Conservation (phyloP, 2,113 vertebrate species). For the Synchiropus splendidus region DNA sequence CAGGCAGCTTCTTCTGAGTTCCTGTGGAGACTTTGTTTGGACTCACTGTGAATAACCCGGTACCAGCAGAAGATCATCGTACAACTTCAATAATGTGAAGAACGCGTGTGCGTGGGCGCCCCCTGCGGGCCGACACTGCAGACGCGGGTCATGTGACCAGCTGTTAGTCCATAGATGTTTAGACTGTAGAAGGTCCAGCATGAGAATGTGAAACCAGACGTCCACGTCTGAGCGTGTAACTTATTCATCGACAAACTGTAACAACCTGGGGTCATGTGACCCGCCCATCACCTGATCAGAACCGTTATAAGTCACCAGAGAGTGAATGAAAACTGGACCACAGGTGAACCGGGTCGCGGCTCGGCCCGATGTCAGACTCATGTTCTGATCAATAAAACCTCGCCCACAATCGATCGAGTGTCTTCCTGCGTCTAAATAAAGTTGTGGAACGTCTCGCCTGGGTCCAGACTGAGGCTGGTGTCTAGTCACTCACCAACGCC, state of each 20-base stretch:
- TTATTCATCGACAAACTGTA: slow-evolving; percentile 52
- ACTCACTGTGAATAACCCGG: slow-evolving; percentile 75
- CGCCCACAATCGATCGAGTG: too few species aligned
- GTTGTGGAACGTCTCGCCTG: too few species aligned
- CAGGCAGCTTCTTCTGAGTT: slow-evolving; percentile 42
- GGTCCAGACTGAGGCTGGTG: too few species aligned
- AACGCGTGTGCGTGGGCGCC: slow-evolving; percentile 58
- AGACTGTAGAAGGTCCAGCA: slow-evolving; percentile 62
- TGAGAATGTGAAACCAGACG: slow-evolving; percentile 56
- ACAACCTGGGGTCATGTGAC: too few species aligned
- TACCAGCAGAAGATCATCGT: slow-evolving; percentile 72
- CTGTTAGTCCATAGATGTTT: slow-evolving; percentile 53
- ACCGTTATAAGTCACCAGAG: too few species aligned
- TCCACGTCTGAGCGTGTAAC: slow-evolving; percentile 59
- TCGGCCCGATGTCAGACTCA: too few species aligned
- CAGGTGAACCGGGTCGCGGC: too few species aligned
- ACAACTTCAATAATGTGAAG: slow-evolving; percentile 61
- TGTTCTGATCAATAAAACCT: too few species aligned
- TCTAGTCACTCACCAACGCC: too few species aligned
- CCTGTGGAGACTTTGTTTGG: slow-evolving; percentile 61
- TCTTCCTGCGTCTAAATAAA: too few species aligned
- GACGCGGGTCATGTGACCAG: slow-evolving; percentile 45
- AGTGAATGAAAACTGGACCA: too few species aligned
- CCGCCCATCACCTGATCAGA: too few species aligned
- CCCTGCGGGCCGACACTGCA: slow-evolving; percentile 58